These are phyloP conservation scores for Drosophila paracracens DNA, from an alignment of 2,888 invertebrate species.

Conservation along the genomic window DNA sequence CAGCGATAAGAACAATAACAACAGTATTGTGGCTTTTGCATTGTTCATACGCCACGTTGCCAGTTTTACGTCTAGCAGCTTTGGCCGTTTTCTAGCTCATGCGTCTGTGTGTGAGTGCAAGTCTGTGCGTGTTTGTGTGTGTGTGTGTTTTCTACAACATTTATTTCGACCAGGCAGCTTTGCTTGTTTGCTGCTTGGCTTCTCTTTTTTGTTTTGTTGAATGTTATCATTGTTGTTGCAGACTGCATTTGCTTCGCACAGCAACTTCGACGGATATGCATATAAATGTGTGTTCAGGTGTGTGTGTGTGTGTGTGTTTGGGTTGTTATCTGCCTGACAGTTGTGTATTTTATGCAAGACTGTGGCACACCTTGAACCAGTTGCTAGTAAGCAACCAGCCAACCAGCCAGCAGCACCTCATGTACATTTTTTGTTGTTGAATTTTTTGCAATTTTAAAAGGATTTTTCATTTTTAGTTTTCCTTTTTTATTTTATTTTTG, in stretches of 20 bases:
- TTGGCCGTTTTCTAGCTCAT: constrained; percentile 55
- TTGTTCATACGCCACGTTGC: constrained; percentile 75
- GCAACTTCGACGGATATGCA: constrained; percentile 57
- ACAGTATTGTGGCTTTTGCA: constrained; percentile 67
- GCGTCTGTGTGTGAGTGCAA: constrained; percentile 16
- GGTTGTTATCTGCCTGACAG: constrained; percentile 54
- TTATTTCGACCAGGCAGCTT: constrained; percentile 54
- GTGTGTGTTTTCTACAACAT: constrained; percentile 53
- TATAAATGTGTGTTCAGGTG: constrained; percentile 21
- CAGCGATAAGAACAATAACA: constrained; percentile 60
- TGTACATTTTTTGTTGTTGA: constrained; percentile 54
- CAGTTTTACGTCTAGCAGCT: constrained; percentile 45
- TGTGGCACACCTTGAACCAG: constrained; percentile 55
- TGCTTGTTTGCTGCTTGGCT: constrained; percentile 51
- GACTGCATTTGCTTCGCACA: constrained; percentile 49
- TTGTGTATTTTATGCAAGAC: constrained; percentile 62
- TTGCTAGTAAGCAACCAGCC: constrained; percentile 6
- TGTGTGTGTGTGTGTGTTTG: constrained; percentile 14
- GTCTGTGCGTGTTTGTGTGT: constrained; percentile 8
- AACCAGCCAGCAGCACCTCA: constrained; percentile 23
- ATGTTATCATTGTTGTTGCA: constrained; percentile 75
- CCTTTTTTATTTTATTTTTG: constrained; percentile 1
- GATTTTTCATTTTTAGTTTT: constrained; percentile 43
- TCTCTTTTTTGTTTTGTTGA: constrained; percentile 47
- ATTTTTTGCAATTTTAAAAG: constrained; percentile 75